phyloP scores from a whole-genome alignment of 2,797 vertebrate species.

The Chiroxiphia lanceolata region DNA sequence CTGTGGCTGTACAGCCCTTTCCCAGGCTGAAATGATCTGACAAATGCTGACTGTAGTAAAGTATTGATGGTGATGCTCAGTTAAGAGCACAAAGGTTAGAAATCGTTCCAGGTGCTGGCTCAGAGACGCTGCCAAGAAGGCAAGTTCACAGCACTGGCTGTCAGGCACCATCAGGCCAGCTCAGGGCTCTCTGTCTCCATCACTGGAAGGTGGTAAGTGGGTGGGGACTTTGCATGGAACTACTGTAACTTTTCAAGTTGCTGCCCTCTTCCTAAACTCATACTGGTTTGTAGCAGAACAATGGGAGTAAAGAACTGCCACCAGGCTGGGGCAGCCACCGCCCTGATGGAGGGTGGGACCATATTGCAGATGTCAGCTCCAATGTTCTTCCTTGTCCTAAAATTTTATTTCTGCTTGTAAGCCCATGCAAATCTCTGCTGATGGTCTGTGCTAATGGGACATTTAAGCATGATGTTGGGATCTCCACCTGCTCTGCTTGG shows the following conservation, averaged over 20 bases:
- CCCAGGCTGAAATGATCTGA: neutral
- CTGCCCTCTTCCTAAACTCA: neutral
- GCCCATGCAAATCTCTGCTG: neutral
- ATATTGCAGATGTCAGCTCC: neutral
- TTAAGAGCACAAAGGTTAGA: neutral
- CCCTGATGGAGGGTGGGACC: neutral
- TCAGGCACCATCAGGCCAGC: neutral
- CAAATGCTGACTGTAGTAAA: neutral
- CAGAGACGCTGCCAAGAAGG: neutral
- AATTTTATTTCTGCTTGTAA: neutral
- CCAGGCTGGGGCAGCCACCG: neutral
- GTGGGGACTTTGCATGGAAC: neutral
- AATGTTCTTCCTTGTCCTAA: neutral
- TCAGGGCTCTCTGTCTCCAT: fast-evolving
- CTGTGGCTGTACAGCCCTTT: neutral
- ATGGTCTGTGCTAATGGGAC: neutral
- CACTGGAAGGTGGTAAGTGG: too few species aligned
- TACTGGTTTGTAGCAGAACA: neutral
- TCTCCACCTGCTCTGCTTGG: neutral
- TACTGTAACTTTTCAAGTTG: neutral
- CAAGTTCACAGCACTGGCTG: neutral
- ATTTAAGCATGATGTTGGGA: neutral
- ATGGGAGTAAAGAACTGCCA: neutral
- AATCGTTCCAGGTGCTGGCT: neutral
- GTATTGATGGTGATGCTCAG: neutral